These are phyloP conservation scores for Xestoiulus laeticollis DNA, from an alignment of 2,888 invertebrate species.

Conservation along the genomic window DNA sequence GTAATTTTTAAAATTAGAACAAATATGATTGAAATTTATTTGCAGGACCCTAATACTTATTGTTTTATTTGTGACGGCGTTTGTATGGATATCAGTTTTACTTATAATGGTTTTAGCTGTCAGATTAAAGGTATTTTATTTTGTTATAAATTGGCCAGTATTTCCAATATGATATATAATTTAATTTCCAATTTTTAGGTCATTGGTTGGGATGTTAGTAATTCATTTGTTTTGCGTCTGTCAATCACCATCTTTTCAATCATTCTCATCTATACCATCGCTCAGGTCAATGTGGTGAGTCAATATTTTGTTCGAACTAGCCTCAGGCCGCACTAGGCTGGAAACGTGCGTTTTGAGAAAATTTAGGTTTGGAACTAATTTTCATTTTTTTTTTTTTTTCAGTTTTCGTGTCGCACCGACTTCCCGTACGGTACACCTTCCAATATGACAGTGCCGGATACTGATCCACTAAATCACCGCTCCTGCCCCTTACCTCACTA, in stretches of 20 bases:
- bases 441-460: conserved; percentile 51
- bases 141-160: no score
- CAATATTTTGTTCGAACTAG: no score
- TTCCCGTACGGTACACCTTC: conserved; percentile 61
- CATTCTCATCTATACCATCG: conserved; percentile 85
- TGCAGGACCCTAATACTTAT: conserved; percentile 78
- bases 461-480: conserved; percentile 71
- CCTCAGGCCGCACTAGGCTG: no score
- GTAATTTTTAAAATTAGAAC: background rate
- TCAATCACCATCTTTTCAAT: conserved; percentile 89
- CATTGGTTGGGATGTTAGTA: conserved; percentile 85
- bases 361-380: background rate
- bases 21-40: conserved; percentile 49
- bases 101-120: conserved; percentile 85
- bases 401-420: conserved; percentile 74
- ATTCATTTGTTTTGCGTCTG: conserved; percentile 81
- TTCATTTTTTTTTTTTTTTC: conserved; percentile 51
- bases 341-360: background rate
- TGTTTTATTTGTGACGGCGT: conserved; percentile 85
- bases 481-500: conserved; percentile 87
- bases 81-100: conserved; percentile 89
- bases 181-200: conserved; percentile 68
- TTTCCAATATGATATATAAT: background rate
- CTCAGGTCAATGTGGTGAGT: conserved; percentile 93
- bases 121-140: conserved; percentile 68